Evolutionary conservation across 2,888 invertebrate species (phyloP).

Genomic region (Xanthia togata): DNA sequence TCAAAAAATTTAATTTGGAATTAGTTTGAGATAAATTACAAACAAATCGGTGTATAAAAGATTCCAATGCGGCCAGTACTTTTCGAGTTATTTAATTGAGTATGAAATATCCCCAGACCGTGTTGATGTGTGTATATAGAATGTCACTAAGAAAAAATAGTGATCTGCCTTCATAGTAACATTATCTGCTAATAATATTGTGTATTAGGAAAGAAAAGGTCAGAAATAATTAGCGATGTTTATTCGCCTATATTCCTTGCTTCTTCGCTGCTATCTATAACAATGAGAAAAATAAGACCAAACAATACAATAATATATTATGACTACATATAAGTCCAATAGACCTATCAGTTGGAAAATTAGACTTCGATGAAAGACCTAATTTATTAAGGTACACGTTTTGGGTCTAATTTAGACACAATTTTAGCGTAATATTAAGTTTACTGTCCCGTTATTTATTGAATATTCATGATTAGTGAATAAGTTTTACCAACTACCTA

Average conservation of each 20-base stretch:
- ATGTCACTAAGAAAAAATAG: constrained; percentile 20
- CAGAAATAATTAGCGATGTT: constrained; percentile 15
- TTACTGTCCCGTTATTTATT: constrained; percentile 2
- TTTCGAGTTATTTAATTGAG: no score
- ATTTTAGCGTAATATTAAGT: constrained; percentile 1
- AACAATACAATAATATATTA: constrained; percentile 3
- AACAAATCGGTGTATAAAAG: no score
- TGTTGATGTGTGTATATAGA: no score
- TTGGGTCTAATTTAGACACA: constrained; percentile 18
- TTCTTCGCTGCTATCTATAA: constrained; percentile 11
- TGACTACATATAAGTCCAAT: constrained; percentile 17
- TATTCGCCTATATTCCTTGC: not conserved
- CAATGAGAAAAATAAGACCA: constrained; percentile 1
- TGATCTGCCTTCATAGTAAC: not conserved
- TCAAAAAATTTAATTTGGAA: no score
- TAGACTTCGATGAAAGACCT: constrained; percentile 9
- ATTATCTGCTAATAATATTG: not conserved
- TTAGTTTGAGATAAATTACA: no score
- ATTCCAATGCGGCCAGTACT: no score
- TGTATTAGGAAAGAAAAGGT: constrained; percentile 17
- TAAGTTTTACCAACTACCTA: not conserved
- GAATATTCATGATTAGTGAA: not conserved
- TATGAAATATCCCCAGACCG: no score
- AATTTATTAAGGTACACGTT: constrained; percentile 16
- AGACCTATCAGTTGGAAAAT: constrained; percentile 29